phyloP scores from a whole-genome alignment of 2,797 vertebrate genomes.

The Phoebastria nigripes region DNA sequence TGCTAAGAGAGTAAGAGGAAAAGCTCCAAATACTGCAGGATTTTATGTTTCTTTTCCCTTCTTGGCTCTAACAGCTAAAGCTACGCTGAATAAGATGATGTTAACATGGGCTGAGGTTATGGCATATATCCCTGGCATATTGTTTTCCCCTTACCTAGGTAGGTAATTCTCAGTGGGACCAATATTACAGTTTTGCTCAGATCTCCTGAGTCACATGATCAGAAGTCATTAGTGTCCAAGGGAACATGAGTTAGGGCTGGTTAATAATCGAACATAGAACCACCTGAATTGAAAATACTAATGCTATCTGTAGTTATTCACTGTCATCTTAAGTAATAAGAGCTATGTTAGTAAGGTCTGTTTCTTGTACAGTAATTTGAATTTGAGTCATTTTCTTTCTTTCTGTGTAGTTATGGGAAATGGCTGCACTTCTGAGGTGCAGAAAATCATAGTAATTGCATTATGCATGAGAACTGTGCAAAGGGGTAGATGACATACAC shows the following conservation, averaged over 20 bases:
- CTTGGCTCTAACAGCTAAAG: not conserved
- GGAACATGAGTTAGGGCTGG: not conserved
- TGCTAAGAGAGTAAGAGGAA: not conserved
- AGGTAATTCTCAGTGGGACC: not conserved
- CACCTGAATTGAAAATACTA: constrained; percentile 50
- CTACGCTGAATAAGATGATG: not conserved
- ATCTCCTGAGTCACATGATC: not conserved
- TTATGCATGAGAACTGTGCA: constrained; percentile 37
- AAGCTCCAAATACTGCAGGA: not conserved
- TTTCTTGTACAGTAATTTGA: constrained; percentile 46
- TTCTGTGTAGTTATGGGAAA: constrained; percentile 63
- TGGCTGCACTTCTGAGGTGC: constrained; percentile 53
- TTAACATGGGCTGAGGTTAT: not conserved
- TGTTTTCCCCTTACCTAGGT: not conserved
- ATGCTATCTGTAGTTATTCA: constrained; percentile 49
- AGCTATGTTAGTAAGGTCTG: constrained; percentile 33
- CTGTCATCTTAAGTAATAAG: constrained; percentile 62
- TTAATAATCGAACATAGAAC: constrained; percentile 30
- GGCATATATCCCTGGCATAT: not conserved
- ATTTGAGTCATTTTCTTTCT: constrained; percentile 57
- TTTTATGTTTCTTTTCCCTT: not conserved
- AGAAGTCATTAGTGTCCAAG: constrained; percentile 33
- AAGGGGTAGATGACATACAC: not conserved
- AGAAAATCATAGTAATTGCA: constrained; percentile 64
- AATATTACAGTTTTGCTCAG: not conserved